These are phyloP conservation scores for Trichonephila clavata DNA, from an alignment of 1,140 invertebrate species.

Conservation along the genomic window DNA sequence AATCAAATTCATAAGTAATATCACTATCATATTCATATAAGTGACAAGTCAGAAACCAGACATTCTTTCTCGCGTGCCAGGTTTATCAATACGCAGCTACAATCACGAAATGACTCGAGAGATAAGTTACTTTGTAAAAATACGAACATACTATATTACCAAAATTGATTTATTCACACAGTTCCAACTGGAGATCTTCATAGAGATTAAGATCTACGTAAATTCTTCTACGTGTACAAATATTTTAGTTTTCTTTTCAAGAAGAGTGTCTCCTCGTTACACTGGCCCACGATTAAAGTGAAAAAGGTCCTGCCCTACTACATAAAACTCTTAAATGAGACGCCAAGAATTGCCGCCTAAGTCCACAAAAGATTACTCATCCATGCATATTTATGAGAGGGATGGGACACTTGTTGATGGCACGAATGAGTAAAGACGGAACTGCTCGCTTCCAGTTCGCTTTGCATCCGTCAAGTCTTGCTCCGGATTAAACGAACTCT, in stretches of 20 bases:
- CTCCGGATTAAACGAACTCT: constrained; percentile 71
- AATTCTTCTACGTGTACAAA: not conserved
- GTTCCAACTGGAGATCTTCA: too few species aligned
- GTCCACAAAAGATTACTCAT: constrained; percentile 68
- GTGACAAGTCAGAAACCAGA: too few species aligned
- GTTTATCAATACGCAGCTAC: too few species aligned
- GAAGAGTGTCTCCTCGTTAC: constrained; percentile 38
- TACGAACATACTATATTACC: not conserved
- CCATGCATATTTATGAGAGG: constrained; percentile 65
- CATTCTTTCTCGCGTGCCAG: too few species aligned
- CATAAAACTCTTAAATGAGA: constrained; percentile 52
- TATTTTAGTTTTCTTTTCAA: not conserved
- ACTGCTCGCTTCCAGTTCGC: constrained; percentile 19
- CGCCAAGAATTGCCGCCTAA: constrained; percentile 56
- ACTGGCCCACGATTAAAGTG: constrained; percentile 57
- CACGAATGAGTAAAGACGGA: constrained; percentile 57
- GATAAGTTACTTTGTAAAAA: not conserved
- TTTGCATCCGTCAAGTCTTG: constrained; percentile 60
- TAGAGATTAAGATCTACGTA: not conserved
- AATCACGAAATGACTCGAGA: too few species aligned
- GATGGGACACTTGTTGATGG: constrained; percentile 64
- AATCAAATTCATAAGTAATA: too few species aligned
- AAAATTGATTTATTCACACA: not conserved
- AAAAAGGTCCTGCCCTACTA: constrained; percentile 50
- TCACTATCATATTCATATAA: too few species aligned